A percentile compares a stretch with the other conserved stretches of the same genome.
These are phyloP conservation scores for Oncorhynchus kisutch DNA, from an alignment of 2,113 vertebrate genomes.

Conservation along the genomic window DNA sequence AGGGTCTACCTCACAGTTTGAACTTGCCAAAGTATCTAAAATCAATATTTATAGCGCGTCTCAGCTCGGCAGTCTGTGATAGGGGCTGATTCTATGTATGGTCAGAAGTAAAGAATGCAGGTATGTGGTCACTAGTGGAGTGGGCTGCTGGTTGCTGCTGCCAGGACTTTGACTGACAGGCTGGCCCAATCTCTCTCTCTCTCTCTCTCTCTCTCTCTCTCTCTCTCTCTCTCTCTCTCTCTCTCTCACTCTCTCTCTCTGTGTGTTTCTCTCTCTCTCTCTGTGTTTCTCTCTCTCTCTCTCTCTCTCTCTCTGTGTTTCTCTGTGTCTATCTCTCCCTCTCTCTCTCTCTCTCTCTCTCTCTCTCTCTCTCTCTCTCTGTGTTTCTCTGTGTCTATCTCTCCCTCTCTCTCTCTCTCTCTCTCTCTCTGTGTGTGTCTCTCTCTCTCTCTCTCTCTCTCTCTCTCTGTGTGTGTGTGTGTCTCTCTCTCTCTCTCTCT, in stretches of 20 bases:
- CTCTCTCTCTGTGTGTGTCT: no score
- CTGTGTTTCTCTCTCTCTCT: accelerated
- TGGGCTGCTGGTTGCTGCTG: slow-evolving; percentile 43
- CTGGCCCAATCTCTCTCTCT: slow-evolving; percentile 36
- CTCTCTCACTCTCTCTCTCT: not conserved
- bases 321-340: slow-evolving; percentile 39
- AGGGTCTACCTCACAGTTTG: slow-evolving; percentile 63
- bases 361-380: not conserved
- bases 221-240: slow-evolving; percentile 6
- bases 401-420: not conserved
- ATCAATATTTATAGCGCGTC: slow-evolving; percentile 57
- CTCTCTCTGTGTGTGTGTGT: no score
- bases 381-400: not conserved
- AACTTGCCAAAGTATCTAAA: slow-evolving; percentile 63
- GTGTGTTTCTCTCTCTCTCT: no score
- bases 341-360: slow-evolving; percentile 39
- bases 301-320: slow-evolving; percentile 22
- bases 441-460: not conserved
- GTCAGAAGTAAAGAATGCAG: slow-evolving; percentile 61
- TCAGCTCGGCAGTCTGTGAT: slow-evolving; percentile 32
- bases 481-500: slow-evolving; percentile 15
- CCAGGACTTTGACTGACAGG: slow-evolving; percentile 59
- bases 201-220: not conserved
- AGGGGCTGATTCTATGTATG: slow-evolving; percentile 71
- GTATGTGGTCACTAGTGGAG: slow-evolving; percentile 56